A percentile compares a stretch with the other conserved stretches of the same genome.
Conservation (phyloP, 1,140 invertebrate species). For the Cotesia glomerata region DNA sequence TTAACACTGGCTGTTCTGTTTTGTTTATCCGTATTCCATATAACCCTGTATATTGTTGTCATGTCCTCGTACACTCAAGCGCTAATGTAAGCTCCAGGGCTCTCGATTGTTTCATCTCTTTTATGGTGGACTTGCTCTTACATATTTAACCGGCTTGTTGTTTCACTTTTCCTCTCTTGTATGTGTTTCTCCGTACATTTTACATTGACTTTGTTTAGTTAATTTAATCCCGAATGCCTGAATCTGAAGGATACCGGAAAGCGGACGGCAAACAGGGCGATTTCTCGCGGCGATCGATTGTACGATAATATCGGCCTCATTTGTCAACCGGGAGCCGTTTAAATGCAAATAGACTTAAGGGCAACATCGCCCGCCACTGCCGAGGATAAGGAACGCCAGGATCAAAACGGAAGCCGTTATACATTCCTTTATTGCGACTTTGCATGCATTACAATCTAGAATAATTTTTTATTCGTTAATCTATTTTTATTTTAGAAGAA, state of each 20-base stretch:
- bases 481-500: no score
- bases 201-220: not conserved
- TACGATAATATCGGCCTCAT: conserved; percentile 56
- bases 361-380: conserved; percentile 17
- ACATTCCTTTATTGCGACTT: no score
- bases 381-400: conserved; percentile 12
- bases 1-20: not conserved
- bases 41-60: not conserved
- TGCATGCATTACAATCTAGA: no score
- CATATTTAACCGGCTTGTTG: not conserved
- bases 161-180: not conserved
- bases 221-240: not conserved
- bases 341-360: conserved; percentile 48
- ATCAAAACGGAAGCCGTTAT: not conserved
- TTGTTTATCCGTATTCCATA: not conserved
- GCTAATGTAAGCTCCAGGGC: not conserved
- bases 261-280: not conserved
- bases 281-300: conserved; percentile 45
- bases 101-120: conserved; percentile 11
- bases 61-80: no score
- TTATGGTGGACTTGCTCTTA: not conserved
- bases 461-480: no score
- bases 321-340: conserved; percentile 49
- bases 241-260: no score
- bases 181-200: not conserved